Percentiles rank a stretch among this genome's conserved stretches.
Conservation (phyloP, 1,140 invertebrate species). For the Solenopsis invicta region DNA sequence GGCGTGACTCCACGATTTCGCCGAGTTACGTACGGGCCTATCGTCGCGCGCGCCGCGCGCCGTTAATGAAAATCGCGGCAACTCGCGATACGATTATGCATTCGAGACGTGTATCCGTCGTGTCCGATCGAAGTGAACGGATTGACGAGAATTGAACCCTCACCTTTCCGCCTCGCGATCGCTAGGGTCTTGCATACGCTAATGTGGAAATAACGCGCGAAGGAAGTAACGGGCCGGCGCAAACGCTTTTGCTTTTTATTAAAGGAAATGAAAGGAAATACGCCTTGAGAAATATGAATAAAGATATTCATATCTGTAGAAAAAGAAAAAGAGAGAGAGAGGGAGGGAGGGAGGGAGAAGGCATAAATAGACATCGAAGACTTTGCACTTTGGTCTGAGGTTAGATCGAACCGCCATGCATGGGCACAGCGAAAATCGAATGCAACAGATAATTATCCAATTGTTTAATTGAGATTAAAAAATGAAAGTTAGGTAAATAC, state of each 20-base stretch:
- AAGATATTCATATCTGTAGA: background rate
- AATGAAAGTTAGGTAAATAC: background rate
- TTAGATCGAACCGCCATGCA: background rate
- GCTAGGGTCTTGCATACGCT: background rate
- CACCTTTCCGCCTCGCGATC: constrained; percentile 27
- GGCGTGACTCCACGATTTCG: constrained; percentile 28
- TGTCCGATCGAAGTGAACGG: constrained; percentile 44
- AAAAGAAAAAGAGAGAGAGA: background rate
- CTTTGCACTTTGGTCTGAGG: background rate
- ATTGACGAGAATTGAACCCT: constrained; percentile 32
- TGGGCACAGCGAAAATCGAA: background rate
- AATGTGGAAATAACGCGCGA: constrained; percentile 24
- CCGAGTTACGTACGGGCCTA: background rate
- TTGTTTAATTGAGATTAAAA: background rate
- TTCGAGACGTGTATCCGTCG: background rate
- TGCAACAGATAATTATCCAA: background rate
- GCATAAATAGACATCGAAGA: background rate
- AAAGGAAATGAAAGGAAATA: constrained; percentile 11
- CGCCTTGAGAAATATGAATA: constrained; percentile 24
- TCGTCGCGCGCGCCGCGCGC: background rate
- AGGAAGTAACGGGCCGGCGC: constrained; percentile 36
- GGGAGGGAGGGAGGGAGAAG: background rate
- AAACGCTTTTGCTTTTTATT: constrained; percentile 55
- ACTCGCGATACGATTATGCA: constrained; percentile 14
- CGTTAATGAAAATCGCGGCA: background rate